These are phyloP conservation scores for Chydorus sphaericus DNA, from an alignment of 2,888 invertebrate genomes.

Conservation along the genomic window DNA sequence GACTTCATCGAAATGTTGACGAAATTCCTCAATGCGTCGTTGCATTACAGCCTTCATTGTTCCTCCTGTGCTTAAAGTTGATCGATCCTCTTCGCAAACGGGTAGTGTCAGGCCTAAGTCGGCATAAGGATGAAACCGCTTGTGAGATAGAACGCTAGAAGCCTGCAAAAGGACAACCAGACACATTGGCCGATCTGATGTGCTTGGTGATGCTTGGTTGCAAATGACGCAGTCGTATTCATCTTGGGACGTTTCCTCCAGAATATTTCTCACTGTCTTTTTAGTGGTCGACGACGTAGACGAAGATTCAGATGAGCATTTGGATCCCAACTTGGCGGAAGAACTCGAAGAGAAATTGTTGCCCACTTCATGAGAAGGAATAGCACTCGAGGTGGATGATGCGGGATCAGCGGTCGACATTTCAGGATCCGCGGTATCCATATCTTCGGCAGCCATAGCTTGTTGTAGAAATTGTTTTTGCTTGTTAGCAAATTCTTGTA, in stretches of 20 bases:
- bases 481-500: conserved; percentile 81
- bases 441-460: conserved; percentile 35
- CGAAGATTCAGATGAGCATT: background rate
- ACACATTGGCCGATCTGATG: conserved; percentile 69
- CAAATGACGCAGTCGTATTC: conserved; percentile 94
- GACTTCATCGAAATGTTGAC: conserved; percentile 56
- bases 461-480: conserved; percentile 84
- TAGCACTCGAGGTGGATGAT: conserved; percentile 3
- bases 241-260: conserved; percentile 20
- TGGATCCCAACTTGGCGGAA: background rate
- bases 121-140: conserved; percentile 18
- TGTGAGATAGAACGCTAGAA: conserved; percentile 71
- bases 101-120: conserved; percentile 36
- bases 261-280: background rate
- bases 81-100: conserved; percentile 47
- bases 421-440: conserved; percentile 35
- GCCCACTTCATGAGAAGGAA: background rate
- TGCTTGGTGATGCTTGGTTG: conserved; percentile 73
- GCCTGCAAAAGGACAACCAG: conserved; percentile 74
- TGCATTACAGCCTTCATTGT: conserved; percentile 61
- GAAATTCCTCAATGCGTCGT: conserved; percentile 57
- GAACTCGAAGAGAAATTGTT: conserved; percentile 14
- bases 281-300: background rate
- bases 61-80: conserved; percentile 39
- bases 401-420: conserved; percentile 15